phyloP scores from a whole-genome alignment of 2,888 invertebrate species.

The Acholoe squamosa region DNA sequence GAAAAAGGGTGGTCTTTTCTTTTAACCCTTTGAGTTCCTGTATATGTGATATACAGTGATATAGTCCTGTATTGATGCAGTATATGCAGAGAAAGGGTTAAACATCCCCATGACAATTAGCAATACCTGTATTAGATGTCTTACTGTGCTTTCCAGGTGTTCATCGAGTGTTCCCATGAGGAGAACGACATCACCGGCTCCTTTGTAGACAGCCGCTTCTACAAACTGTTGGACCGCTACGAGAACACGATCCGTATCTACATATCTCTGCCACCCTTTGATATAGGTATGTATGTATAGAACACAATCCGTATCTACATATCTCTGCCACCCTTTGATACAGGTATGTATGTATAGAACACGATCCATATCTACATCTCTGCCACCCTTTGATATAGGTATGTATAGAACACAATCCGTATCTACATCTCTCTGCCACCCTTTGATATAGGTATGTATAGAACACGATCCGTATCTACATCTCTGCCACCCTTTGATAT shows the following conservation, averaged over 20 bases:
- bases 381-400: too few relatives aligned
- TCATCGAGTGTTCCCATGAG: conserved; percentile 82
- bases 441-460: conserved; percentile 85
- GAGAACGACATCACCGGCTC: conserved; percentile 84
- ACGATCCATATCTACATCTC: too few relatives aligned
- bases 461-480: conserved; percentile 86
- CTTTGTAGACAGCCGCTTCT: conserved; percentile 85
- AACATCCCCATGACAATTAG: too few relatives aligned
- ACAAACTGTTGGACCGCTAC: conserved; percentile 86
- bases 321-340: too few relatives aligned
- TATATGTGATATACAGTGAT: too few relatives aligned
- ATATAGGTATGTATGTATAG: conserved; percentile 85
- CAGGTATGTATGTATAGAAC: not conserved
- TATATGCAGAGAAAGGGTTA: too few relatives aligned
- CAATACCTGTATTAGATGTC: not conserved
- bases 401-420: conserved; percentile 85
- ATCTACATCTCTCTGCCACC: conserved; percentile 87
- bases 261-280: conserved; percentile 87
- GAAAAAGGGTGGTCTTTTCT: too few relatives aligned
- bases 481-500: conserved; percentile 87
- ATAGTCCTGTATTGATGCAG: too few relatives aligned
- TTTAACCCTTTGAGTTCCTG: too few relatives aligned
- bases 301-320: too few relatives aligned
- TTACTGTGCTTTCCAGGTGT: conserved; percentile 76
- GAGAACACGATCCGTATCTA: conserved; percentile 87